A percentile compares a stretch with the other conserved stretches of the same genome.
phyloP scores from a whole-genome alignment of 2,797 vertebrate species.

The Carapus acus region DNA sequence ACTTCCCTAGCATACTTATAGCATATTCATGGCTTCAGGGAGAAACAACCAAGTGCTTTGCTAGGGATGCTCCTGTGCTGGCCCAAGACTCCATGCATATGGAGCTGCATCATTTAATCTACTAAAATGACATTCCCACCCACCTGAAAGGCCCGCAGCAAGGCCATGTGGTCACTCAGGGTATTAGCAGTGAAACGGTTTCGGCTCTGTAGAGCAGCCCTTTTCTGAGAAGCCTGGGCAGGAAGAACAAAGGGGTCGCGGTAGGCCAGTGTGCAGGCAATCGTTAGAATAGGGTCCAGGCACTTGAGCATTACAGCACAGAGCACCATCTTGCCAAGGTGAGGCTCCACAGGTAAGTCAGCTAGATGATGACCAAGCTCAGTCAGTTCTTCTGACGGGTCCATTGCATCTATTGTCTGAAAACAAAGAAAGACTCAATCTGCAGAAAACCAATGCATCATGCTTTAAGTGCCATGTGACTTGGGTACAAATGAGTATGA shows the following conservation, averaged over 20 bases:
- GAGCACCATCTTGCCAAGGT: conserved; percentile 97
- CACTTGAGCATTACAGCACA: conserved; percentile 89
- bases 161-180: conserved; percentile 95
- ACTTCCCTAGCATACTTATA: no score
- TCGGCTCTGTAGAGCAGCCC: conserved; percentile 81
- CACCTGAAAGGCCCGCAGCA: conserved; percentile 94
- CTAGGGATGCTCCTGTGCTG: no score
- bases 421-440: neutral
- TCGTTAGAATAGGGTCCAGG: conserved; percentile 92
- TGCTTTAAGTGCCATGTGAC: neutral
- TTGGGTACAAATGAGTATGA: no score
- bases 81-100: neutral
- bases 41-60: no score
- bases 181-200: conserved; percentile 81
- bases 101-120: neutral
- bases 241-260: conserved; percentile 91
- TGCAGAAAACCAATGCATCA: neutral
- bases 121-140: neutral
- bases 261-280: conserved; percentile 88
- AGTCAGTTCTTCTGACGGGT: conserved; percentile 86
- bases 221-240: conserved; percentile 79
- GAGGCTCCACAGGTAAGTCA: conserved; percentile 89
- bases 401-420: conserved; percentile 91
- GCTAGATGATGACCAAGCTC: conserved; percentile 90
- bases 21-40: no score